phyloP scores from a whole-genome alignment of 1,140 invertebrate genomes.

The Aphelinus atriplicis region DNA sequence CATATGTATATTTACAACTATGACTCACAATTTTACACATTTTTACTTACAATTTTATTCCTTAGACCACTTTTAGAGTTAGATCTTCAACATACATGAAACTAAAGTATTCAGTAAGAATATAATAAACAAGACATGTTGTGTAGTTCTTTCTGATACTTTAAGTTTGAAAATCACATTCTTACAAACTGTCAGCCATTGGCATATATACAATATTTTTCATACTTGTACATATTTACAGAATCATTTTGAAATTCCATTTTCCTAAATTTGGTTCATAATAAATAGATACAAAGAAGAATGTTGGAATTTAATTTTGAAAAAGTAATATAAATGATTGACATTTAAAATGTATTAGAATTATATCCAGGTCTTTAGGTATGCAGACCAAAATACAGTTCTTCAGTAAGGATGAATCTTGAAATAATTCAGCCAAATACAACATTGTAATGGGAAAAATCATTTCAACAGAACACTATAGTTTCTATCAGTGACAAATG shows the following conservation, averaged over 20 bases:
- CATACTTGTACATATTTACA: conserved; percentile 37
- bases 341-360: no score
- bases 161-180: not conserved
- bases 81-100: not conserved
- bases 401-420: no score
- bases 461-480: no score
- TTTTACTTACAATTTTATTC: not conserved
- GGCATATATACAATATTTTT: conserved; percentile 25
- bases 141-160: not conserved
- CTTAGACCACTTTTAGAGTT: not conserved
- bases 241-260: not conserved
- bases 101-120: conserved; percentile 25
- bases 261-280: not conserved
- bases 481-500: no score
- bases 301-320: not conserved
- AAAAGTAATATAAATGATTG: not conserved
- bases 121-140: conserved; percentile 30
- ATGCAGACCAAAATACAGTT: no score
- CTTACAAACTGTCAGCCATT: conserved; percentile 30
- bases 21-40: conserved; percentile 14
- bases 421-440: no score
- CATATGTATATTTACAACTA: conserved; percentile 29
- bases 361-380: no score
- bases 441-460: no score
- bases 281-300: not conserved